These are phyloP conservation scores for Ostrea edulis DNA, from an alignment of 1,140 invertebrate genomes.

Conservation along the genomic window DNA sequence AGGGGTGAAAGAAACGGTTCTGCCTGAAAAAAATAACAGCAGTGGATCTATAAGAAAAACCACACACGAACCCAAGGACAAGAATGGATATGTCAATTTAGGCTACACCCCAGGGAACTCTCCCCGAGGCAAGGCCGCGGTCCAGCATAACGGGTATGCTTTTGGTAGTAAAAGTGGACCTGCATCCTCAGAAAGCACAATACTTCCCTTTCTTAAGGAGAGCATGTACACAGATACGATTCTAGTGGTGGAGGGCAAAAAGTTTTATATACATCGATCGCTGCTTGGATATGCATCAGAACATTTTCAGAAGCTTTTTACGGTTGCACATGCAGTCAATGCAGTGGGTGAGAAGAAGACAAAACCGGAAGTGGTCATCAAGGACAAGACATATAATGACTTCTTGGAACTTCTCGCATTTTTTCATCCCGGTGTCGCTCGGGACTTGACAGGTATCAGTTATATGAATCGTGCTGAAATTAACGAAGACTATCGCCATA, in stretches of 20 bases:
- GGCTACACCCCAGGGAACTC: background rate
- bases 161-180: slow-evolving; percentile 19
- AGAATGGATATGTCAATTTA: background rate
- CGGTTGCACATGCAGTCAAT: background rate
- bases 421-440: background rate
- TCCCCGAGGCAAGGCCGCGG: background rate
- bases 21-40: background rate
- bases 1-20: background rate
- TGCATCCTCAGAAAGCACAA: background rate
- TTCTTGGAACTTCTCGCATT: slow-evolving; percentile 29
- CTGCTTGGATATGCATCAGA: slow-evolving; percentile 3
- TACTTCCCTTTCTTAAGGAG: slow-evolving; percentile 21
- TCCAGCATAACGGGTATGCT: background rate
- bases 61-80: background rate
- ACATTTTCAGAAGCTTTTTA: slow-evolving; percentile 32
- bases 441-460: background rate
- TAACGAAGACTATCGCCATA: background rate
- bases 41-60: background rate
- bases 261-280: slow-evolving; percentile 5
- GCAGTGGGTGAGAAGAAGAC: background rate
- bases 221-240: background rate
- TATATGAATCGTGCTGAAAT: background rate
- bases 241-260: slow-evolving; percentile 31
- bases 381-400: background rate
- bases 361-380: slow-evolving; percentile 5